Conservation (phyloP, 2,797 vertebrate genomes). For the Hybognathus amarus region DNA sequence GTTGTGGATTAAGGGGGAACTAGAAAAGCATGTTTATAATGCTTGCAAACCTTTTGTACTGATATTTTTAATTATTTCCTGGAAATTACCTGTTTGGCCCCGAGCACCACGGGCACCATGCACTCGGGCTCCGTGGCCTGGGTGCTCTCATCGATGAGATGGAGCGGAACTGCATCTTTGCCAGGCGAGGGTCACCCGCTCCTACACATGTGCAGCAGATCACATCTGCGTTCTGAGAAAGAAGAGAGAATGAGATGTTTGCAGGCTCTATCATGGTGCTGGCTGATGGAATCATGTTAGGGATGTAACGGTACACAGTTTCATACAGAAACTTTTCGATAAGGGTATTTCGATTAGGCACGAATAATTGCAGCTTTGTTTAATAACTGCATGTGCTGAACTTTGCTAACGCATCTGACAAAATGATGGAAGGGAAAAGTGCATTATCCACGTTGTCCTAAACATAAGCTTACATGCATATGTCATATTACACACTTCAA, state of each 20-base stretch:
- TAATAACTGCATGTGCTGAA: background rate
- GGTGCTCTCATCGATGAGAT: conserved; percentile 98
- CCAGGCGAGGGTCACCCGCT: conserved; percentile 92
- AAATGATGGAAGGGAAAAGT: background rate
- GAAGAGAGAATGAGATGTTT: background rate
- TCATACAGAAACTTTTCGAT: background rate
- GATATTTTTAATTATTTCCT: background rate
- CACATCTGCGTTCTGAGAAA: conserved; percentile 91
- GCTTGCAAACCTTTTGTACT: background rate
- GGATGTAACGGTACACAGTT: background rate
- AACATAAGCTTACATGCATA: no score
- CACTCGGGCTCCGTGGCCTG: conserved; percentile 98
- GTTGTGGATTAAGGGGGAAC: background rate
- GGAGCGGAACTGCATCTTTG: conserved; percentile 99
- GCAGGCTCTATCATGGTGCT: background rate
- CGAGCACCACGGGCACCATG: conserved; percentile 97
- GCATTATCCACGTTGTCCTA: background rate
- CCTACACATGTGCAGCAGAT: conserved; percentile 98
- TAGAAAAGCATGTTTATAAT: background rate
- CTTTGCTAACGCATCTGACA: background rate
- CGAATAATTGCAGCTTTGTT: background rate
- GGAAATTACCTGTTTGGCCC: conserved; percentile 91
- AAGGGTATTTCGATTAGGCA: background rate
- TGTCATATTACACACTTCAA: no score
- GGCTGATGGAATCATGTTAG: background rate